Percentiles rank a stretch among this genome's conserved stretches.
phyloP scores from a whole-genome alignment of 2,113 vertebrate genomes.

The Paedocypris sp. region DNA sequence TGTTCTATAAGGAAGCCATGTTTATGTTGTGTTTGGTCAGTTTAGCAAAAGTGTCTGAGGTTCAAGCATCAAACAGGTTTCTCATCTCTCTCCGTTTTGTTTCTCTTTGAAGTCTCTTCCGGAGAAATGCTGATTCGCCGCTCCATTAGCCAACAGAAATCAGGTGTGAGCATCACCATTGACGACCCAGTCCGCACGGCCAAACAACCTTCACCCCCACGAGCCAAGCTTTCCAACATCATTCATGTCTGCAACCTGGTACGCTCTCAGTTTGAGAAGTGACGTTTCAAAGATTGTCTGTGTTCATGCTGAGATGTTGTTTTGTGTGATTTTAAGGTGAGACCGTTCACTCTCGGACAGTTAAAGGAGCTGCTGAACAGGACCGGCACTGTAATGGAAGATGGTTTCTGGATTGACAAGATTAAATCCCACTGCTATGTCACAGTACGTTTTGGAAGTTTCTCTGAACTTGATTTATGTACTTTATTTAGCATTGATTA shows the following conservation, averaged over 20 bases:
- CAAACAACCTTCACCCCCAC: constrained; percentile 70
- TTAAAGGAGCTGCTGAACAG: constrained; percentile 77
- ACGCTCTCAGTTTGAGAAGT: too few relatives aligned
- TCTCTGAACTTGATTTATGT: neutral
- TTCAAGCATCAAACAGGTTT: neutral
- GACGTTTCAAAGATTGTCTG: too few relatives aligned
- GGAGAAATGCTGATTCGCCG: constrained; percentile 72
- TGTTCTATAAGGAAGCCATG: too few relatives aligned
- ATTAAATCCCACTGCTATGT: constrained; percentile 86
- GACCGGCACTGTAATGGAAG: constrained; percentile 72
- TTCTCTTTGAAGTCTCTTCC: constrained; percentile 55
- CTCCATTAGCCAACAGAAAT: constrained; percentile 80
- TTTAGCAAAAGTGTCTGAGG: neutral
- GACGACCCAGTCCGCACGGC: constrained; percentile 72
- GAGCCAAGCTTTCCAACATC: constrained; percentile 69
- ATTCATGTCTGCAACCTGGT: constrained; percentile 83
- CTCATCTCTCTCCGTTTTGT: neutral
- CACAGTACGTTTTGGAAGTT: constrained; percentile 58
- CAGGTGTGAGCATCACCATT: constrained; percentile 75
- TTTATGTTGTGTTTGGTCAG: neutral
- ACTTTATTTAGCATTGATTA: neutral
- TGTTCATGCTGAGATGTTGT: too few relatives aligned
- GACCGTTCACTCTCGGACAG: constrained; percentile 81
- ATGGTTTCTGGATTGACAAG: constrained; percentile 85
- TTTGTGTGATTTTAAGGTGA: constrained; percentile 53